These are phyloP conservation scores for Hirundo rustica DNA, from an alignment of 2,797 vertebrate species.

Conservation along the genomic window DNA sequence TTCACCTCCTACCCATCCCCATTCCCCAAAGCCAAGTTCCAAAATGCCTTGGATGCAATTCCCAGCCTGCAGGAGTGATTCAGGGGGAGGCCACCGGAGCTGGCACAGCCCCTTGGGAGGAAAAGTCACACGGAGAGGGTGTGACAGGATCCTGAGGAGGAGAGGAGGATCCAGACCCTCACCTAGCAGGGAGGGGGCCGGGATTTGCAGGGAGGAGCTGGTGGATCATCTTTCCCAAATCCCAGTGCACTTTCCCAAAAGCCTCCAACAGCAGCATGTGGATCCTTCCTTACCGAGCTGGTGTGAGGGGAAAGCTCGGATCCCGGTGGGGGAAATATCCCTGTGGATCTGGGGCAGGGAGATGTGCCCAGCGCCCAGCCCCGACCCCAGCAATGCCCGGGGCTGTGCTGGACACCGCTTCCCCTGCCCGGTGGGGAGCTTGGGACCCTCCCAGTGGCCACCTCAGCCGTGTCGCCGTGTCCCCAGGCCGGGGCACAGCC, in stretches of 20 bases:
- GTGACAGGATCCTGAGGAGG: background rate
- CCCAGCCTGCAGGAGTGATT: accelerated
- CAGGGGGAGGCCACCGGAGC: accelerated
- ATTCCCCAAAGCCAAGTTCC: background rate
- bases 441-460: background rate
- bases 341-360: accelerated
- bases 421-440: accelerated
- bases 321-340: background rate
- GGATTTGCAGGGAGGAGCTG: background rate
- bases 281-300: background rate
- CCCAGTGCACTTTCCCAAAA: background rate
- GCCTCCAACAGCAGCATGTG: background rate
- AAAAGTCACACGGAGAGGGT: accelerated
- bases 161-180: background rate
- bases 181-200: background rate
- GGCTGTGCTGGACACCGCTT: background rate
- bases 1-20: accelerated
- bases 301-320: background rate
- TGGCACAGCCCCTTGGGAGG: background rate
- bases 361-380: accelerated
- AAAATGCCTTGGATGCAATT: background rate
- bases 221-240: background rate
- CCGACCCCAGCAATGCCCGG: accelerated
- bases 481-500: background rate
- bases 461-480: background rate